phyloP scores from a whole-genome alignment of 2,888 invertebrate genomes.

The Mesorhabditis belari region DNA sequence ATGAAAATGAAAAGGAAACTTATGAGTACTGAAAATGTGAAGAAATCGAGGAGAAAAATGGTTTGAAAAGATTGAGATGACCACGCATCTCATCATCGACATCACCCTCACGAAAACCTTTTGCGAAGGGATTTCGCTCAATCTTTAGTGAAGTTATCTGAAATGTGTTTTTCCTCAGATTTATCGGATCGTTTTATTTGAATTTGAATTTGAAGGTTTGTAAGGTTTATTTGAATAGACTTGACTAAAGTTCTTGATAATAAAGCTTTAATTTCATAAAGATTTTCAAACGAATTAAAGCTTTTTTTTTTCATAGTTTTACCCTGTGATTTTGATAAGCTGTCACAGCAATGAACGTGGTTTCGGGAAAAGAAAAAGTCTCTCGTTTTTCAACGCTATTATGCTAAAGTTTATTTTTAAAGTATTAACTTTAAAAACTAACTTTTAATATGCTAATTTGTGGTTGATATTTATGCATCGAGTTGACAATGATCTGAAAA shows the following conservation, averaged over 20 bases:
- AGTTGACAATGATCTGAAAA: conserved; percentile 89
- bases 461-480: conserved; percentile 99
- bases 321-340: conserved; percentile 98
- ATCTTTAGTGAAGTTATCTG: conserved; percentile 96
- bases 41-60: neutral
- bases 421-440: neutral
- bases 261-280: too few relatives aligned
- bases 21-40: neutral
- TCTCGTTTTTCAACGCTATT: conserved; percentile 6
- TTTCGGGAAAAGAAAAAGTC: conserved; percentile 88
- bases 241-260: too few relatives aligned
- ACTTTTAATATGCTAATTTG: conserved; percentile 79
- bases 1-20: neutral
- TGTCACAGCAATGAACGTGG: conserved; percentile 95
- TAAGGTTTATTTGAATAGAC: conserved; percentile 1
- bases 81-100: conserved; percentile 1
- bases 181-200: neutral
- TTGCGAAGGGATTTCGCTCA: conserved; percentile 97
- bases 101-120: conserved; percentile 86
- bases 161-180: conserved; percentile 51
- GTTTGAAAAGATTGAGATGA: neutral
- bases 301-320: neutral
- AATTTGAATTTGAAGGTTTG: conserved; percentile 4
- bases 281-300: too few relatives aligned
- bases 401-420: conserved; percentile 3